A percentile compares a stretch with the other conserved stretches of the same genome.
These are phyloP conservation scores for Prunella himalayana DNA, from an alignment of 2,113 vertebrate genomes.

Conservation along the genomic window DNA sequence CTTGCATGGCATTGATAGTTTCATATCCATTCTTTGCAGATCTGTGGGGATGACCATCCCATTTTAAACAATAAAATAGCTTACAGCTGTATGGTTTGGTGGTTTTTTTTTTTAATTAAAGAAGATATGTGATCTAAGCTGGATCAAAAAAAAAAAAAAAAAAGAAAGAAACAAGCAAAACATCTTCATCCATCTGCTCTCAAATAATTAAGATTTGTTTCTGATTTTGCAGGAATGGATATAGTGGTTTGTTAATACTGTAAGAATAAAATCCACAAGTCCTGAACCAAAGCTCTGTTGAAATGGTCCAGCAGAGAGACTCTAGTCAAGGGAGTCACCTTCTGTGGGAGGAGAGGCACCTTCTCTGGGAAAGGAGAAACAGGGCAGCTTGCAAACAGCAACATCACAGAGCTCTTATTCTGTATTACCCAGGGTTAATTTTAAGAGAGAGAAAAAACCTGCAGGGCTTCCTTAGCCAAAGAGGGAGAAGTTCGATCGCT, in stretches of 20 bases:
- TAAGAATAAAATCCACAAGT: neutral
- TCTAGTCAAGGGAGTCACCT: neutral
- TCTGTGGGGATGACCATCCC: accelerated
- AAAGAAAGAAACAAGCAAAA: neutral
- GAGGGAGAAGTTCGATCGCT: neutral
- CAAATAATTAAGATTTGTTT: neutral
- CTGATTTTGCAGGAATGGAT: neutral
- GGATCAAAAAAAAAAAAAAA: neutral
- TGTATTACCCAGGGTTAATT: neutral
- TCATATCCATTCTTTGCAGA: neutral
- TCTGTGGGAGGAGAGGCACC: neutral
- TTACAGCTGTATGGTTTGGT: neutral
- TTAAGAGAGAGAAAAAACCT: neutral
- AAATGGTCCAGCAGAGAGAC: neutral
- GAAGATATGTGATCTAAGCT: neutral
- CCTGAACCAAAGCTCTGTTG: neutral
- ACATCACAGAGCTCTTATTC: neutral
- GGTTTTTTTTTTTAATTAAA: neutral
- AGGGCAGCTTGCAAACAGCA: neutral
- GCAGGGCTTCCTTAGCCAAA: neutral
- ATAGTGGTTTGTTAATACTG: neutral
- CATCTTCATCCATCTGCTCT: neutral
- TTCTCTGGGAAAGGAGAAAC: neutral
- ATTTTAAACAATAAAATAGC: neutral
- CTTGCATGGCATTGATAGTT: neutral